phyloP scores from a whole-genome alignment of 53 echinoderm and acorn worm genomes.

The Arbacia lixula region DNA sequence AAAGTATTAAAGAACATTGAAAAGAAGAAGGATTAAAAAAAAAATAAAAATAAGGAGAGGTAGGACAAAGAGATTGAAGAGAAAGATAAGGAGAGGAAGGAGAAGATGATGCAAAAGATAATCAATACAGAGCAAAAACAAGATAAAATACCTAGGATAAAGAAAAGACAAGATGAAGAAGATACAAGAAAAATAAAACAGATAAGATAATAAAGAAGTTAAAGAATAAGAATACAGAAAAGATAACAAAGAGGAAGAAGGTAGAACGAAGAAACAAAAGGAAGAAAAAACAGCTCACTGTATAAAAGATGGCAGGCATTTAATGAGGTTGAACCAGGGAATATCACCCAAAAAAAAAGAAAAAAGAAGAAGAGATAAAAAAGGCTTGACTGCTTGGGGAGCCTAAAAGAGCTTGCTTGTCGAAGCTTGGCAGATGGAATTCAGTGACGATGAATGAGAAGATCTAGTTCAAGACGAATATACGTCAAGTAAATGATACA shows the following conservation, averaged over 20 bases:
- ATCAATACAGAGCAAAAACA: neutral
- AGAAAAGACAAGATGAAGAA: neutral
- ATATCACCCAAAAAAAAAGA: neutral
- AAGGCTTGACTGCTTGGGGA: neutral
- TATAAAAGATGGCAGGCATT: neutral
- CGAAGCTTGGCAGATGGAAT: neutral
- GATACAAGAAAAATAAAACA: neutral
- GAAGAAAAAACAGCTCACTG: neutral
- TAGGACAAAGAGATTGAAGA: neutral
- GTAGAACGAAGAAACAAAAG: neutral
- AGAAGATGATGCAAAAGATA: neutral
- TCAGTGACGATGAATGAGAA: neutral
- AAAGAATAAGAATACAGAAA: neutral
- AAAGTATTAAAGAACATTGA: neutral
- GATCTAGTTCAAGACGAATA: slow-evolving; percentile 18
- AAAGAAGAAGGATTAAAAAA: neutral
- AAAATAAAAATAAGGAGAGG: neutral
- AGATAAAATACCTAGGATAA: neutral
- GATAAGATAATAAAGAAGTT: neutral
- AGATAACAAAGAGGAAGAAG: neutral
- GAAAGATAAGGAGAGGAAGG: neutral
- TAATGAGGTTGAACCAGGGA: neutral
- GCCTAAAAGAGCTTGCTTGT: too few relatives aligned
- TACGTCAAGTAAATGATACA: neutral
- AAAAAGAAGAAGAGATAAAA: neutral